Evolutionary conservation across 2,888 invertebrate genomes (phyloP), one percentile per base, ranked within the genome.

Genomic region (Troides helena): DNA sequence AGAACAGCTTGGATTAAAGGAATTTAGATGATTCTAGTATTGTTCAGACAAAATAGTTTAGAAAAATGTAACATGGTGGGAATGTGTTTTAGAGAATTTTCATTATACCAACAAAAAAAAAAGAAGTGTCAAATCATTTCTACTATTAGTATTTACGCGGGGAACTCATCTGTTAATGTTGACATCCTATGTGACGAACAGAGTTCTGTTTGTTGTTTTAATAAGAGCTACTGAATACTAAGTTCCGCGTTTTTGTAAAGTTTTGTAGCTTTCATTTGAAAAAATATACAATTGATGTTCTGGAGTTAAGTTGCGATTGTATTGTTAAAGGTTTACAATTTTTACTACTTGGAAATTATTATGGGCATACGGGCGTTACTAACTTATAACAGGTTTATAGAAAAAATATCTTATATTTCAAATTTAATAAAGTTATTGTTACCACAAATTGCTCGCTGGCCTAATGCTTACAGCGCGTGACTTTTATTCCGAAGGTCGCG

Each of bases 161-260:
- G 46, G 1, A 46, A 43, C 39, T 67, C 67, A 68, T 68, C 50
- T 60, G 64, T 64, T 50, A 65, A 21, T 57, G 56, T 23, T 36
- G 10, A 65, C 56, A 68, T 17, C 17, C n/a, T 30, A 12, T 59
- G 10, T 62, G 39, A 62, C 14, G 21, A 56, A 63, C 59, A 68
- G 59, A 64, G 36, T 39, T 23, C 39, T 57, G 57, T 65, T 57
- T 57, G 46, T 17, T 64, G 61, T 46, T 64, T 68, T 64, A 64
- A 68, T 68, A 36, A 66, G 46, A 39, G 59, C 63, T 17, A 63
- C 46, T 56, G 25, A n/a, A 68, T 30, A 4, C 57, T 23, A n/a
- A 58, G 36, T 30, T 30, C 30, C 23, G 25, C 56, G 57, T 25
- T n/a, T 58, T 63, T 30, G 36, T n/a, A 39, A 39, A 56, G 23